A percentile compares a stretch with the other conserved stretches of the same genome.
phyloP scores from a whole-genome alignment of 2,888 invertebrate species.

The Hypercompe scribonia region DNA sequence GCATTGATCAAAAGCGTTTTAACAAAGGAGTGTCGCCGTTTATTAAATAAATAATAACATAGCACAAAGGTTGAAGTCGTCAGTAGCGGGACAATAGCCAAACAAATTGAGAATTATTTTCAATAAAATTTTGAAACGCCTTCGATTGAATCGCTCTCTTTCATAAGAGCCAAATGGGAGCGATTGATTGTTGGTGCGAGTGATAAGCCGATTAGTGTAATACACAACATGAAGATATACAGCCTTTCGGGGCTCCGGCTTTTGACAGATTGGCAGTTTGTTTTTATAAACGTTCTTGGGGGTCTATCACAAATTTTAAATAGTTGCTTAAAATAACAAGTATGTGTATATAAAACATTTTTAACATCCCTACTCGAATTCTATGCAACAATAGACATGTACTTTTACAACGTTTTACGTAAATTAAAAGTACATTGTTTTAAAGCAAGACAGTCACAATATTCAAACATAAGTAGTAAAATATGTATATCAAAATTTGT shows the following conservation, averaged over 20 bases:
- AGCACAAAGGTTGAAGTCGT: conserved; percentile 71
- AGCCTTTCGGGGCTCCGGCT: conserved; percentile 61
- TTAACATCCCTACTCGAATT: background rate
- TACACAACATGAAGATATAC: conserved; percentile 76
- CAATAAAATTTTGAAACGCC: conserved; percentile 83
- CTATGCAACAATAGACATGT: background rate
- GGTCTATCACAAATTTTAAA: conserved; percentile 33
- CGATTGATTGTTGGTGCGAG: conserved; percentile 66
- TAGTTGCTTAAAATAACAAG: conserved; percentile 26
- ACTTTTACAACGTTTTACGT: background rate
- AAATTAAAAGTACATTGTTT: background rate
- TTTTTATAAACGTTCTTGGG: conserved; percentile 57
- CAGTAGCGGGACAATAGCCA: conserved; percentile 79
- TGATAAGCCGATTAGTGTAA: conserved; percentile 83
- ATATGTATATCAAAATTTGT: too few species aligned
- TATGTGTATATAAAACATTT: background rate
- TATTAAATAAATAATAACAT: conserved; percentile 85
- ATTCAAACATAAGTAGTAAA: too few species aligned
- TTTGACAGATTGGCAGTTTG: conserved; percentile 70
- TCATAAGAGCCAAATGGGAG: conserved; percentile 68
- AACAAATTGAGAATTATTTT: conserved; percentile 85
- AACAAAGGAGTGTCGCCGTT: conserved; percentile 76
- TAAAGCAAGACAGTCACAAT: background rate
- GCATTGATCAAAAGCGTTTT: conserved; percentile 70
- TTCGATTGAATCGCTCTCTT: conserved; percentile 66